Base-by-base conservation (phyloP, 2,797 vertebrate species). In the Lemur catta region DNA sequence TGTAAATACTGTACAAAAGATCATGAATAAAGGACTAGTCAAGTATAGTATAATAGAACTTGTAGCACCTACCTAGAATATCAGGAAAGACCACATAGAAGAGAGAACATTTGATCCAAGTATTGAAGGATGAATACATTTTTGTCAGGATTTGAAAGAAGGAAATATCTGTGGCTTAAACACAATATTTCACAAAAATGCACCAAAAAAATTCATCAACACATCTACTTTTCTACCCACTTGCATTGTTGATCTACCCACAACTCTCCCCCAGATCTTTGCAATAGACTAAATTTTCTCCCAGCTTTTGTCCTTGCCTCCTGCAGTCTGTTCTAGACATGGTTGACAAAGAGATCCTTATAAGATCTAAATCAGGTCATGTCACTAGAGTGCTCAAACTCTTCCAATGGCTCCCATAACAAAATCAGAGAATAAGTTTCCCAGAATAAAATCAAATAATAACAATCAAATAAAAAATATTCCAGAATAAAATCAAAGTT, bases 341-440 rank as follows among this genome's bases (percentile, higher is more conserved):
- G 7, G 7, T 28, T 57, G 52, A 65, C 10, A 76, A 65, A 92
- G 33, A 48, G 22, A 46, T 52, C 17, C 15, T 92, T 91, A 50
- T 28, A 74, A 84, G 76, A 71, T 74, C 52, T 50, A 67, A 63
- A 52, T 78, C 6, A 52, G 48, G 79, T 52, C 9, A 69, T 52
- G 52, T 63, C 22, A 69, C 12, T 35, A 28, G 84, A 81, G 11
- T 78, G 11, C 15, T 87, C 8, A 88, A 67, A 46, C 1, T 91
- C 50, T 88, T 85, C 38, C 61, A 93, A 46, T 67, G 28, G 78
- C 14, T 93, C 20, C 7, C 22, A 65, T 87, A 48, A 65, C 57
- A 59, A 91, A 96, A 85, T 91, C 18, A 81, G 79, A 97, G 14
- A 61, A 84, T 46, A 63, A 67, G 43, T 94, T 86, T 61, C 46